Evolutionary conservation across 30 jellyfish, hydroid and myxozoan genomes (phyloP), one percentile per base, ranked within the genome.

Genomic region (Turritopsis rubra): DNA sequence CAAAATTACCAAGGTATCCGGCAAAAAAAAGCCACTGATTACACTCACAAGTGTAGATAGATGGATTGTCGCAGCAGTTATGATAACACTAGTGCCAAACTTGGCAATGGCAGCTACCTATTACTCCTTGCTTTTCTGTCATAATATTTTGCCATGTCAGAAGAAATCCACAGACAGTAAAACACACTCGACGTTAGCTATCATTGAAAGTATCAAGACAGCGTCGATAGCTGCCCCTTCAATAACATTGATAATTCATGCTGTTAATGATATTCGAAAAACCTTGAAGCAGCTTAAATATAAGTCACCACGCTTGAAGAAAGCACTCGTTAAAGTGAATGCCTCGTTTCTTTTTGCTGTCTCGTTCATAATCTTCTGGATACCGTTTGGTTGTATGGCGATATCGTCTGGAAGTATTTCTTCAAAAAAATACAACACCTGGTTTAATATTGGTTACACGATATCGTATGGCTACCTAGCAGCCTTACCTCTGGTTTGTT

Each of bases 311-410:
- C 77, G 77, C 30, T n/a, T 68, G 77, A 68, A 68, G 21, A 68
- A 68, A 19, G 77, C 77, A 27, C 8, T 68, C 28, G 19, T 9
- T 16, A 68, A 68, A 1, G 30, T 68, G 9, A 68, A 68, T 68
- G 77, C 77, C 19, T n/a, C 77, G 21, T 68, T n/a, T 68, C 19
- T 68, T 9, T 68, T 7, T 1, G 77, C 77, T 7, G 77, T 68
- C 16, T 23, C 77, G 9, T 68, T 68, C 8, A 16, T 68, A 9
- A 27, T 68, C 30, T 68, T 68, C 19, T 68, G 77, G 77, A 27
- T 1, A n/a, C 77, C 77, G 30, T 68, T 68, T 68, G 77, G 77
- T 16, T 68, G 77, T 27, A 68, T 68, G 77, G 77, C 77, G 19
- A 7, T 68, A 9, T 68, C 77, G 0, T 68, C 77, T n/a, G 77